Conservation (phyloP, 1,140 invertebrate genomes). For the Camponotus floridanus region DNA sequence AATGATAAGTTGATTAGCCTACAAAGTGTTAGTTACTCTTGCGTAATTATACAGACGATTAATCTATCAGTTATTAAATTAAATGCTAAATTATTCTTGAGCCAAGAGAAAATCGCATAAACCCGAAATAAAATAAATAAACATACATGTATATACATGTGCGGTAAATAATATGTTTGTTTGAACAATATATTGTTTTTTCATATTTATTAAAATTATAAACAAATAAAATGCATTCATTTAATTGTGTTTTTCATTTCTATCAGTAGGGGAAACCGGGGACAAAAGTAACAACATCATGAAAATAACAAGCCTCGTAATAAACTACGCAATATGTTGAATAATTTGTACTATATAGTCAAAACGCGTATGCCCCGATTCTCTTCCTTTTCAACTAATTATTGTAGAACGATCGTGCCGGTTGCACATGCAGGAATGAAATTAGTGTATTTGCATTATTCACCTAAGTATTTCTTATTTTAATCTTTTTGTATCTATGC, state of each 20-base stretch:
- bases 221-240: neutral
- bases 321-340: too few species aligned
- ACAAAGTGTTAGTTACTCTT: slow-evolving; percentile 32
- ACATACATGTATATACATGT: neutral
- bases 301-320: too few species aligned
- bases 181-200: neutral
- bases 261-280: too few species aligned
- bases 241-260: neutral
- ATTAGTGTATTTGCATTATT: too few species aligned
- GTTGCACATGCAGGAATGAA: too few species aligned
- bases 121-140: neutral
- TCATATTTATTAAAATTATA: neutral
- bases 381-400: too few species aligned
- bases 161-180: neutral
- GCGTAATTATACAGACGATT: slow-evolving; percentile 1
- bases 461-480: too few species aligned
- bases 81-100: neutral
- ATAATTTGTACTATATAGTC: too few species aligned
- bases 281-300: too few species aligned
- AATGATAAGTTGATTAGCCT: slow-evolving; percentile 13
- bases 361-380: too few species aligned
- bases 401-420: too few species aligned
- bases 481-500: too few species aligned
- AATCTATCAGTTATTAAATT: neutral
- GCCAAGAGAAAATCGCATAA: neutral